Evolutionary conservation across 2,113 vertebrate genomes (phyloP).

Genomic region (Ondatra zibethicus): DNA sequence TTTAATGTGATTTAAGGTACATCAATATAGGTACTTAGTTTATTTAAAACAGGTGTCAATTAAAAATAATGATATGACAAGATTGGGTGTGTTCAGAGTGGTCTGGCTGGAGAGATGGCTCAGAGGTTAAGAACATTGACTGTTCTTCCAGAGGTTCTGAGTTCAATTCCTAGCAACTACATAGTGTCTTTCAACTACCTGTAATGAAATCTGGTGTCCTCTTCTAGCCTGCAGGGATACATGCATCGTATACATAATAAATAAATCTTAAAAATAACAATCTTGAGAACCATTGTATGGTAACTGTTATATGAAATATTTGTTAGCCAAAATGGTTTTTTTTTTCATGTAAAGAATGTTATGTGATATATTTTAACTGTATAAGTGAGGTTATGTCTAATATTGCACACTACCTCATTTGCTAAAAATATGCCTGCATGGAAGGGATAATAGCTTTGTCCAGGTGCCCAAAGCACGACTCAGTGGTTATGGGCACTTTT

Average conservation of each 20-base stretch:
- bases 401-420: neutral
- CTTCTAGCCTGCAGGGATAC: too few species aligned
- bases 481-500: neutral
- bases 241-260: too few species aligned
- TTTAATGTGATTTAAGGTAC: neutral
- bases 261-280: too few species aligned
- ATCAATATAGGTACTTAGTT: neutral
- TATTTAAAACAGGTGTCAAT: neutral
- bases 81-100: too few species aligned
- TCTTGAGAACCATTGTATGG: neutral
- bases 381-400: constrained; percentile 42
- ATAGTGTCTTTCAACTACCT: too few species aligned
- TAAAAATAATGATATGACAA: neutral
- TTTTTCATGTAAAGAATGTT: constrained; percentile 48
- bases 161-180: too few species aligned
- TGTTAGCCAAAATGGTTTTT: constrained; percentile 25
- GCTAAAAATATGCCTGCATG: neutral
- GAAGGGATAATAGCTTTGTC: neutral
- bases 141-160: too few species aligned
- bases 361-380: neutral
- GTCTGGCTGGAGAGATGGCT: too few species aligned
- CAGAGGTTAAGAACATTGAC: too few species aligned
- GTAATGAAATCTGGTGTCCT: too few species aligned
- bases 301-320: neutral
- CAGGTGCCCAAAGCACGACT: neutral